Percentiles rank a stretch among this genome's conserved stretches.
These are phyloP conservation scores for Pogonocherus hispidulus DNA, from an alignment of 2,888 invertebrate genomes.

Conservation along the genomic window DNA sequence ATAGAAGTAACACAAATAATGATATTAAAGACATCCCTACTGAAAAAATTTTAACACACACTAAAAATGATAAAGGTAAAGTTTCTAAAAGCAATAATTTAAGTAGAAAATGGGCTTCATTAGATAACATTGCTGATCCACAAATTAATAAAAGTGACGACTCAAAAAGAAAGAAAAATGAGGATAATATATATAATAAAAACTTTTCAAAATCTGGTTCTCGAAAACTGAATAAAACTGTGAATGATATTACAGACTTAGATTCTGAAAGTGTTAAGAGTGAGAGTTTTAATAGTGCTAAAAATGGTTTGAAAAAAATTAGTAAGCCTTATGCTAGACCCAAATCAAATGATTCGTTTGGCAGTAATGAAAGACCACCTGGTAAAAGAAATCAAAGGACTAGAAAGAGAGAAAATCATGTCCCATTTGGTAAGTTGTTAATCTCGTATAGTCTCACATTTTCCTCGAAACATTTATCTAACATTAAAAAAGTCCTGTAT, in stretches of 20 bases:
- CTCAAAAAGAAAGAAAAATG: slow-evolving; percentile 61
- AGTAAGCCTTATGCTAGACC: slow-evolving; percentile 56
- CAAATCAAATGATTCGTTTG: slow-evolving; percentile 58
- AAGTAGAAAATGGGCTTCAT: slow-evolving; percentile 74
- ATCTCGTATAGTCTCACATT: no score
- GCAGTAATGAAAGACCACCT: slow-evolving; percentile 61
- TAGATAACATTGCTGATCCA: slow-evolving; percentile 71
- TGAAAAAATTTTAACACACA: slow-evolving; percentile 59
- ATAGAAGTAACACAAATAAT: slow-evolving; percentile 72
- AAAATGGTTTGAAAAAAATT: slow-evolving; percentile 62
- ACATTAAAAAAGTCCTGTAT: no score
- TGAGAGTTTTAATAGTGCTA: slow-evolving; percentile 59
- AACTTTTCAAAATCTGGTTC: slow-evolving; percentile 64
- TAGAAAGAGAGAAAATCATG: slow-evolving; percentile 69
- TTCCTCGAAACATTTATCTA: no score
- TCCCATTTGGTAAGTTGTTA: slow-evolving; percentile 60
- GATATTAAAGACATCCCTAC: slow-evolving; percentile 67
- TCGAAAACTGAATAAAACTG: slow-evolving; percentile 68
- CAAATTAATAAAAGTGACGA: slow-evolving; percentile 67
- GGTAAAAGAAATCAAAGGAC: slow-evolving; percentile 72
- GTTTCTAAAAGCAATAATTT: slow-evolving; percentile 67
- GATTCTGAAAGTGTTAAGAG: slow-evolving; percentile 59
- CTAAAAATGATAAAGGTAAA: slow-evolving; percentile 66
- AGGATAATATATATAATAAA: slow-evolving; percentile 69
- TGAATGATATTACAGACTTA: slow-evolving; percentile 58